Evolutionary conservation across 2,797 vertebrate genomes (phyloP).

Genomic region (Channa striata): DNA sequence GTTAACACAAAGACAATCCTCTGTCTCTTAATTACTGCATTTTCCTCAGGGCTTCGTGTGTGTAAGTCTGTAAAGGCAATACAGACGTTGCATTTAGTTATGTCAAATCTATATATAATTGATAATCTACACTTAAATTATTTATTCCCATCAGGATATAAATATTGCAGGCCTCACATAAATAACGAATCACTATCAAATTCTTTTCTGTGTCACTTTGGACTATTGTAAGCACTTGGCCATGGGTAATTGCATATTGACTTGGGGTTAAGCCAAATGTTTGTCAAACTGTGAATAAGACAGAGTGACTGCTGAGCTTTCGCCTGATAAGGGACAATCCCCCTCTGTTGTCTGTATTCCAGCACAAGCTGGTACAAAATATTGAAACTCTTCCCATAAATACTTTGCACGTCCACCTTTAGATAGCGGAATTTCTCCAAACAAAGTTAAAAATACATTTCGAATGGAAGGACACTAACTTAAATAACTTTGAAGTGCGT

Average conservation of each 20-base stretch:
- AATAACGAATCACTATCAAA: conserved; percentile 74
- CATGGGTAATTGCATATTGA: conserved; percentile 78
- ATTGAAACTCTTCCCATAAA: conserved; percentile 24
- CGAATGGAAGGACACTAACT: conserved; percentile 20
- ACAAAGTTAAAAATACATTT: not conserved
- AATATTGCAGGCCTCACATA: conserved; percentile 72
- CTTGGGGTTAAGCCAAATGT: conserved; percentile 71
- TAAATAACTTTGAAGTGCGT: conserved; percentile 22
- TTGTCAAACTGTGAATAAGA: conserved; percentile 67
- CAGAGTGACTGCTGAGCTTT: conserved; percentile 47
- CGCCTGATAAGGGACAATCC: conserved; percentile 46
- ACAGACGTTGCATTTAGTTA: conserved; percentile 70
- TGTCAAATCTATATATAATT: conserved; percentile 77
- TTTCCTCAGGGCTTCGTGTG: conserved; percentile 38
- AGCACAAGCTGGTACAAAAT: conserved; percentile 34
- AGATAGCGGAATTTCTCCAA: not conserved
- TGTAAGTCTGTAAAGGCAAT: conserved; percentile 40
- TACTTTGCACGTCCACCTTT: conserved; percentile 25
- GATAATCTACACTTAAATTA: conserved; percentile 72
- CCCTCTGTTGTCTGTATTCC: conserved; percentile 28
- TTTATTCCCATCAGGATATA: conserved; percentile 73
- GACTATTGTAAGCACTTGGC: conserved; percentile 69
- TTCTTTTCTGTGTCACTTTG: conserved; percentile 64
- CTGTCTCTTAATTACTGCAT: conserved; percentile 61
- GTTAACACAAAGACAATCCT: conserved; percentile 55